These are phyloP conservation scores for Polydrusus tereticollis DNA, from an alignment of 2,888 invertebrate species.

Conservation along the genomic window DNA sequence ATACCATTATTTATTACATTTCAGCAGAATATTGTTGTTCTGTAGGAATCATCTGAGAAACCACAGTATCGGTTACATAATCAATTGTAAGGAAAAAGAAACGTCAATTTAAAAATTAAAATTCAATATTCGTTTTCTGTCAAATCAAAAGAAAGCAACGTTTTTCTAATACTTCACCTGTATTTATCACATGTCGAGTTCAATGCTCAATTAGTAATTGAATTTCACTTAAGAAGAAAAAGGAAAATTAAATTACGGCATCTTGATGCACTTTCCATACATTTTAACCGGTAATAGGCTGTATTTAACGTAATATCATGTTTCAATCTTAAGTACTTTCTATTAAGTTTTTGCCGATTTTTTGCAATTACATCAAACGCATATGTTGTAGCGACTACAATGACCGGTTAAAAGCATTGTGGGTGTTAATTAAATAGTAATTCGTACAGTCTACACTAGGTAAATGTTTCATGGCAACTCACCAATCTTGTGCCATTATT, in stretches of 20 bases:
- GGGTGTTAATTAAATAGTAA: neutral
- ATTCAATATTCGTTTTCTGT: neutral
- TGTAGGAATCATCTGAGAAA: too few species aligned
- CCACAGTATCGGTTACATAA: too few species aligned
- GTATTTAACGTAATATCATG: constrained; percentile 32
- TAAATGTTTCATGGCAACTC: too few species aligned
- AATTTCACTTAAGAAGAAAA: constrained; percentile 24
- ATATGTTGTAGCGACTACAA: neutral
- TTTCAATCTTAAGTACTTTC: neutral
- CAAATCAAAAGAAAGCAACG: constrained; percentile 12
- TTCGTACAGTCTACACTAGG: too few species aligned
- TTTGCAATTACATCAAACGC: neutral
- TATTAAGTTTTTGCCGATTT: constrained; percentile 1
- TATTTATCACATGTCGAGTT: constrained; percentile 4
- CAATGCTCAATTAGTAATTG: constrained; percentile 15
- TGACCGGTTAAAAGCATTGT: neutral
- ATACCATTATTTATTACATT: too few species aligned
- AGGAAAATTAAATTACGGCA: constrained; percentile 36
- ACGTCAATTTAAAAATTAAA: neutral
- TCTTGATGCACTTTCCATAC: constrained; percentile 33
- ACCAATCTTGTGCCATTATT: too few species aligned
- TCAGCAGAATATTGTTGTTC: too few species aligned
- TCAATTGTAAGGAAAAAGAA: too few species aligned
- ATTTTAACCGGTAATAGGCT: constrained; percentile 18
- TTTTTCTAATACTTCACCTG: neutral